Conservation (phyloP, 2,797 vertebrate species). For the Pangasius macronema region DNA sequence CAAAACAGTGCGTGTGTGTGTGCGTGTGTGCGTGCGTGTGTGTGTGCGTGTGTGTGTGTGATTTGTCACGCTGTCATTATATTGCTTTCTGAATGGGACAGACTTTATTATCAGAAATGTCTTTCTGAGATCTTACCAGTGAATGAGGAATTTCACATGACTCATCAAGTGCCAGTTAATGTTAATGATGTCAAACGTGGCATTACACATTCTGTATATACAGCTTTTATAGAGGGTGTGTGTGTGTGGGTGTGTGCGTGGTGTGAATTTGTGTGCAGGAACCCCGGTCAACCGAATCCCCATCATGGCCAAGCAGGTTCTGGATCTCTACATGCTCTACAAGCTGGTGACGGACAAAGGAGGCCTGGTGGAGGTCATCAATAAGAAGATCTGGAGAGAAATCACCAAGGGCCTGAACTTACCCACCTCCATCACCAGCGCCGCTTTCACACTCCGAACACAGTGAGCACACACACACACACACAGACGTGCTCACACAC, state of each 20-base stretch:
- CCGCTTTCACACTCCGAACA: conserved; percentile 85
- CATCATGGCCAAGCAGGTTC: conserved; percentile 89
- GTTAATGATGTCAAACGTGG: background rate
- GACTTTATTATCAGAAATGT: background rate
- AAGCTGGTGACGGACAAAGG: conserved; percentile 88
- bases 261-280: conserved; percentile 65
- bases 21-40: no score
- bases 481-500: background rate
- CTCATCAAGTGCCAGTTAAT: background rate
- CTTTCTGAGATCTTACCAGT: background rate
- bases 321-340: conserved; percentile 87
- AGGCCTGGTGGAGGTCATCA: conserved; percentile 71
- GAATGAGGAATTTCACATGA: background rate
- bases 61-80: background rate
- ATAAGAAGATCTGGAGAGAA: conserved; percentile 89
- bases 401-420: conserved; percentile 87
- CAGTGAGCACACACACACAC: conserved; percentile 74
- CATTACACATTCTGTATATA: conserved; percentile 51
- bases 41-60: no score
- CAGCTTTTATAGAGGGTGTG: conserved; percentile 22
- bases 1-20: no score
- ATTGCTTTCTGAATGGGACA: background rate
- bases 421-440: conserved; percentile 88
- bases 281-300: conserved; percentile 88
- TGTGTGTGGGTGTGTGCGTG: conserved; percentile 20